These are phyloP conservation scores for Cyprinus carpio DNA, from an alignment of 2,113 vertebrate species.

Conservation along the genomic window DNA sequence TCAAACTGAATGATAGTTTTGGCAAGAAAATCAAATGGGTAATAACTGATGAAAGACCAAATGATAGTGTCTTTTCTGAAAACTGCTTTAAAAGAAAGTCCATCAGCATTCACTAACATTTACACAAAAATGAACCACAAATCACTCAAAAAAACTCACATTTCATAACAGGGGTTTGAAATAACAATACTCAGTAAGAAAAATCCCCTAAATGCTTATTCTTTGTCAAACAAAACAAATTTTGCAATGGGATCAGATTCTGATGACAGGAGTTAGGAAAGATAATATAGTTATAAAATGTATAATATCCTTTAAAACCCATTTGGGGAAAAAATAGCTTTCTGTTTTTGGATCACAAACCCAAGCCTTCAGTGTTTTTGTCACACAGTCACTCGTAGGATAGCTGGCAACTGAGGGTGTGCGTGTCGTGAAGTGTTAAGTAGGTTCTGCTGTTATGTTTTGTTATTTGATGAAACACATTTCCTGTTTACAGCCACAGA, in stretches of 20 bases:
- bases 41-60: background rate
- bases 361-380: constrained; percentile 69
- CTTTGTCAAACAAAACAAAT: constrained; percentile 82
- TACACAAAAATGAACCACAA: constrained; percentile 54
- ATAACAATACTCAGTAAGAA: constrained; percentile 63
- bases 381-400: constrained; percentile 57
- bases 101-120: background rate
- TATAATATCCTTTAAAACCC: constrained; percentile 80
- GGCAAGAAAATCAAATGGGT: background rate
- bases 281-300: constrained; percentile 85
- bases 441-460: background rate
- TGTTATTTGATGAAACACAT: constrained; percentile 27
- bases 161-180: constrained; percentile 49
- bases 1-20: background rate
- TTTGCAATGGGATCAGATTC: constrained; percentile 84
- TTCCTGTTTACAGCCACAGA: constrained; percentile 19
- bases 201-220: constrained; percentile 57
- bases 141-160: constrained; percentile 59
- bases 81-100: background rate
- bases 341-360: constrained; percentile 71
- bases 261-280: constrained; percentile 80
- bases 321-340: constrained; percentile 68
- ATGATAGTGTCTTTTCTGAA: background rate
- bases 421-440: constrained; percentile 46
- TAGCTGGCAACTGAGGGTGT: constrained; percentile 60